Evolutionary conservation across 2,113 vertebrate species (phyloP).

Genomic region (Tyto alba): DNA sequence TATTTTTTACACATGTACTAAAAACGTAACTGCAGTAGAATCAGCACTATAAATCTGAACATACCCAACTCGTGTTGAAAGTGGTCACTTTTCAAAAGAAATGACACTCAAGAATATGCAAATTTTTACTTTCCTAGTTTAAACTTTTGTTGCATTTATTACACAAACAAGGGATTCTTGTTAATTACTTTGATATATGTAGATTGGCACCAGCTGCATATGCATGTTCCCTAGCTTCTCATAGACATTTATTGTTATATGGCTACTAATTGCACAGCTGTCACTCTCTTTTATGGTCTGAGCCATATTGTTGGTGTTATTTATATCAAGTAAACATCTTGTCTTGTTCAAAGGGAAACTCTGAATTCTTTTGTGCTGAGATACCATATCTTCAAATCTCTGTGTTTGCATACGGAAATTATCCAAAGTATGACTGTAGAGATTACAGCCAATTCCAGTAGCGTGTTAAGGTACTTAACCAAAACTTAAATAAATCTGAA

Average conservation of each 20-base stretch:
- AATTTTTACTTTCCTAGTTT: background rate
- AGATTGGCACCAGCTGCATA: background rate
- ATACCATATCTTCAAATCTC: background rate
- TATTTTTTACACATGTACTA: background rate
- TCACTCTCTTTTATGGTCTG: background rate
- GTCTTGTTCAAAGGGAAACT: background rate
- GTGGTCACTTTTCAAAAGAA: background rate
- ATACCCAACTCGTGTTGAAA: background rate
- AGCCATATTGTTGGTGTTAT: background rate
- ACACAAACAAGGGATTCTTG: background rate
- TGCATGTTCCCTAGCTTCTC: background rate
- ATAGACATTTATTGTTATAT: background rate
- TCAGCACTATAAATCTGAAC: background rate
- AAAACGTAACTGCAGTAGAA: background rate
- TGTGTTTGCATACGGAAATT: background rate
- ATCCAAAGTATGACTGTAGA: background rate
- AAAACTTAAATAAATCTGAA: background rate
- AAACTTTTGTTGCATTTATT: background rate
- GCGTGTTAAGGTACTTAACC: background rate
- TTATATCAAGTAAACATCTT: background rate
- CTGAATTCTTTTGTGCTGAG: background rate
- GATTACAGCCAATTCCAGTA: background rate
- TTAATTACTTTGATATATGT: background rate
- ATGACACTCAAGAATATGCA: background rate
- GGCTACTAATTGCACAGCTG: constrained; percentile 28